Evolutionary conservation across 2,113 vertebrate species (phyloP).

Genomic region (Phycodurus eques): DNA sequence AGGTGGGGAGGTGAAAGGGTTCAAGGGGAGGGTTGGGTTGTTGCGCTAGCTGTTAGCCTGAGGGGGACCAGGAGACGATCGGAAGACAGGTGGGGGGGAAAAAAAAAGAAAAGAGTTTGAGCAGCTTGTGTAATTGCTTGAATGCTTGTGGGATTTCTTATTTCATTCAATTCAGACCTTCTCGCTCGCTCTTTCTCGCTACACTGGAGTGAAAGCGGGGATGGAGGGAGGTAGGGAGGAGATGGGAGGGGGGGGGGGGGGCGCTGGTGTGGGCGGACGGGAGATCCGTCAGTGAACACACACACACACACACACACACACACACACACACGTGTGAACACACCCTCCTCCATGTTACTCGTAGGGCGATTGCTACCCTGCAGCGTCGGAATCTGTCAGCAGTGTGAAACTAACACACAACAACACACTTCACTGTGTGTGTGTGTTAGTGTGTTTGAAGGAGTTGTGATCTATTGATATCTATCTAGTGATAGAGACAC

Average conservation of each 20-base stretch:
- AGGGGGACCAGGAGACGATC: slow-evolving; percentile 6
- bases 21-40: background rate
- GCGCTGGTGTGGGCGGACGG: slow-evolving; percentile 37
- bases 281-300: slow-evolving; percentile 42
- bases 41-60: background rate
- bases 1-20: background rate
- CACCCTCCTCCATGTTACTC: slow-evolving; percentile 31
- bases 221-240: background rate
- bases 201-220: slow-evolving; percentile 16
- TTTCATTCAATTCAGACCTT: slow-evolving; percentile 67
- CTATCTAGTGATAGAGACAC: background rate
- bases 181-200: slow-evolving; percentile 54
- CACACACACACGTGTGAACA: background rate
- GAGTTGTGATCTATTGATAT: background rate
- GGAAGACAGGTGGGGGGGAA: slow-evolving; percentile 12
- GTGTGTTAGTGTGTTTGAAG: background rate
- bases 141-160: slow-evolving; percentile 66
- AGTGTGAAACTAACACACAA: slow-evolving; percentile 29
- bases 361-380: slow-evolving; percentile 49
- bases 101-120: slow-evolving; percentile 42
- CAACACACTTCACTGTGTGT: background rate
- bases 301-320: background rate
- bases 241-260: background rate
- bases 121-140: slow-evolving; percentile 67
- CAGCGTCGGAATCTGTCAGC: slow-evolving; percentile 60